phyloP scores from a whole-genome alignment of 1,140 invertebrate genomes.

The Drosophila obscura region DNA sequence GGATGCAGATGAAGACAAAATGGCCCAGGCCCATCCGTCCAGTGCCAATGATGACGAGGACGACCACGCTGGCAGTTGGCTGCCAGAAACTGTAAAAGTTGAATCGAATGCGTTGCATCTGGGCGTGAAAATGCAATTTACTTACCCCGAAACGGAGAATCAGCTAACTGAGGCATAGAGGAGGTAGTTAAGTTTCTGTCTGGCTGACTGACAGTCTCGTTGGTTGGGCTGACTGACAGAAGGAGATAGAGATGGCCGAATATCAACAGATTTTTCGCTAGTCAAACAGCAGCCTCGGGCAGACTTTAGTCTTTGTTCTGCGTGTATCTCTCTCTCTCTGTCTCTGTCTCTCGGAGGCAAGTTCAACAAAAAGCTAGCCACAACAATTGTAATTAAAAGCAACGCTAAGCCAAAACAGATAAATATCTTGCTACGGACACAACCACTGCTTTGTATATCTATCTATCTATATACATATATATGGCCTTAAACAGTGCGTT shows the following conservation, averaged over 20 bases:
- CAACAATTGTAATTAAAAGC: conserved; percentile 77
- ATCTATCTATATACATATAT: too few relatives aligned
- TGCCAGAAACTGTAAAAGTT: conserved; percentile 51
- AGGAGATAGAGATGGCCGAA: conserved; percentile 7
- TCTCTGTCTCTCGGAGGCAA: conserved; percentile 25
- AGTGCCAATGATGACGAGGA: conserved; percentile 1
- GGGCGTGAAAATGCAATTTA: conserved; percentile 76
- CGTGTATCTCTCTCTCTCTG: background rate
- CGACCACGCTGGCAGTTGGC: background rate
- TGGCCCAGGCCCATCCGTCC: background rate
- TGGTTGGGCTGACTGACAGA: background rate
- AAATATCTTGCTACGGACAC: conserved; percentile 58
- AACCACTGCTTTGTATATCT: background rate
- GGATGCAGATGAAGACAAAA: conserved; percentile 12
- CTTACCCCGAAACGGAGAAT: conserved; percentile 36
- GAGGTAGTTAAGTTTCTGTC: background rate
- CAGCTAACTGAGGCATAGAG: conserved; percentile 21
- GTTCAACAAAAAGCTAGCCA: conserved; percentile 51
- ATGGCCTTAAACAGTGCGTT: background rate
- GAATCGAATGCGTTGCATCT: conserved; percentile 55
- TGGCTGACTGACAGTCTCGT: conserved; percentile 16
- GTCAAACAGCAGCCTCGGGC: conserved; percentile 34
- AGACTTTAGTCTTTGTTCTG: background rate
- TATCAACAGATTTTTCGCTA: conserved; percentile 26
- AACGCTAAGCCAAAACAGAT: conserved; percentile 54